Base-by-base conservation (phyloP, 35 echinoderm and acorn worm species). In the Amphiura filiformis region DNA sequence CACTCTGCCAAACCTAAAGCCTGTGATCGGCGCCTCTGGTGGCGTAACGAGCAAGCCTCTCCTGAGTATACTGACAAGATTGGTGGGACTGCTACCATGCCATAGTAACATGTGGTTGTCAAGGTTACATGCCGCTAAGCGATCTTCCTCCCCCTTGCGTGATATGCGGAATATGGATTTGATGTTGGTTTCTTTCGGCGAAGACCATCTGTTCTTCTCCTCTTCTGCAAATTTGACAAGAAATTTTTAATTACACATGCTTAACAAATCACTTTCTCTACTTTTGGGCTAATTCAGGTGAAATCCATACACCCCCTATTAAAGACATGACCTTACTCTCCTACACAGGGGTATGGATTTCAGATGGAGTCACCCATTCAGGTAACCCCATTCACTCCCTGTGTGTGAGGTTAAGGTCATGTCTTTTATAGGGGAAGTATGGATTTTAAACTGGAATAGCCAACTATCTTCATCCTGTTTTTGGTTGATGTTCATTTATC, bases 31-130 rank as follows among this genome's bases (percentile, higher is more conserved):
- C 5, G 82, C 90, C 81, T 94, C 96, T 42, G 84, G 56, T n/a
- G 96, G 96, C 30, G 90, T 57, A 0, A 94, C 80, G 15, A 94
- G 78, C 42, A 99, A 76, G n/a, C 96, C 96, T 65, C 90, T 81
- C 81, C 87, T 99, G 35, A 99, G 32, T 76, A 99, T 99, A 75
- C 96, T 99, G 79, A 99, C 85, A 0, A 99, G 78, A 78, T 99
- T 99, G 23, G 93, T 88, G 0, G 93, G 26, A 35, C 61, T 94
- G 33, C 88, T 99, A 36, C 96, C 96, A 65, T 99, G 96, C 96
- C 96, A 99, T 32, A 99, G 78, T 30, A 99, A 32, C 80, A 83
- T 92, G 65, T 90, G 93, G 79, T 95, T 99, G 80, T 81, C 84
- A 36, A 95, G 36, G 13, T 80, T 82, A 17, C 82, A 87, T 31